phyloP scores from a whole-genome alignment of 2,113 vertebrate species.

The Silurus meridionalis region DNA sequence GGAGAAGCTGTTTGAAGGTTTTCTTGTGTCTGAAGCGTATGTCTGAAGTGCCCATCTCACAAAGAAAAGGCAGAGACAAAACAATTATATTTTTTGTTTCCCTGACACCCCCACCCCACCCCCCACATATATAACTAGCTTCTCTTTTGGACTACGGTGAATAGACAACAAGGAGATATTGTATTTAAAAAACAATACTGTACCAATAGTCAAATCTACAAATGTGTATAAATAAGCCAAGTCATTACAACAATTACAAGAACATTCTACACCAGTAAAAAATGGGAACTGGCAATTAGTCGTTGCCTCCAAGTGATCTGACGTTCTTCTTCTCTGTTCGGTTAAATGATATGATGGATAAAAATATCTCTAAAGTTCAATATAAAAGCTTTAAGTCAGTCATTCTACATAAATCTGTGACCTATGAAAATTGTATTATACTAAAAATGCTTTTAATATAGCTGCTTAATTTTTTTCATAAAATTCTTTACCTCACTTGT shows the following conservation, averaged over 20 bases:
- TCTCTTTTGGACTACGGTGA: not conserved
- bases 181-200: not conserved
- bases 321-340: not conserved
- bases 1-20: not conserved
- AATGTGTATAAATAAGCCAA: not conserved
- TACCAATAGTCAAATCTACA: not conserved
- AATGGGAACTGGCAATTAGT: not conserved
- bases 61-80: not conserved
- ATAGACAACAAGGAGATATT: not conserved
- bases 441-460: not conserved
- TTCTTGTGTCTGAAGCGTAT: not conserved
- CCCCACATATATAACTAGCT: not conserved
- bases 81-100: not conserved
- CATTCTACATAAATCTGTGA: not conserved
- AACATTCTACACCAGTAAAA: no score
- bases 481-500: not conserved
- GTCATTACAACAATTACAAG: no score
- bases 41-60: not conserved
- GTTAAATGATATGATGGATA: not conserved
- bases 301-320: not conserved
- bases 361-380: not conserved
- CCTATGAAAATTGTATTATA: not conserved
- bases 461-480: not conserved
- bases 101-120: not conserved
- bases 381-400: not conserved